Percentiles rank a stretch among this genome's conserved stretches.
Evolutionary conservation across 2,113 vertebrate species (phyloP).

Genomic region (Pelmatolapia mariae): DNA sequence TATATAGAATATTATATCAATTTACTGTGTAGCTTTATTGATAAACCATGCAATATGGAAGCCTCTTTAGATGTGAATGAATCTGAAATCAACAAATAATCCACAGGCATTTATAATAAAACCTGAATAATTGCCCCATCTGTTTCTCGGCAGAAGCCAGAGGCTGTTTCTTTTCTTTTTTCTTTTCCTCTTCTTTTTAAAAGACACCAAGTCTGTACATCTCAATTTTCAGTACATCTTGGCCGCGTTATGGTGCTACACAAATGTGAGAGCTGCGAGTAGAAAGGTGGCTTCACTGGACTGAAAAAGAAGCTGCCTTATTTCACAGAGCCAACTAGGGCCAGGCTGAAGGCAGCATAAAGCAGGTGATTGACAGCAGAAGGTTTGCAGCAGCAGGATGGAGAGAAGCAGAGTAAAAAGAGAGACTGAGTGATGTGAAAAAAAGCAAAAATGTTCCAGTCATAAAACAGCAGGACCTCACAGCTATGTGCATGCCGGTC

Average conservation of each 20-base stretch:
- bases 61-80: neutral
- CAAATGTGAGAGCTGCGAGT: neutral
- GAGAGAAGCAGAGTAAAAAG: neutral
- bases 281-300: neutral
- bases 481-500: neutral
- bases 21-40: neutral
- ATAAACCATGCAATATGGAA: neutral
- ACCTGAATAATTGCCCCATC: neutral
- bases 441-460: constrained; percentile 8
- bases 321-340: constrained; percentile 7
- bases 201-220: neutral
- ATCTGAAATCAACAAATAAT: constrained; percentile 5
- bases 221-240: neutral
- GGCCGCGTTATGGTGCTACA: neutral
- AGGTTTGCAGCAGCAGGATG: neutral
- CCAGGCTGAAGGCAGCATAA: neutral
- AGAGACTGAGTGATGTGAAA: neutral
- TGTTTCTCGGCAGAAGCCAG: neutral
- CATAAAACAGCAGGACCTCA: constrained; percentile 23
- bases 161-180: neutral
- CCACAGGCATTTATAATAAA: constrained; percentile 24
- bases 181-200: neutral
- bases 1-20: neutral
- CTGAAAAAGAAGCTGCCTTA: constrained; percentile 3
- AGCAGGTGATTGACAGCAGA: constrained; percentile 12